phyloP scores from a whole-genome alignment of 2,888 invertebrate genomes.

The Chorisops tibialis region DNA sequence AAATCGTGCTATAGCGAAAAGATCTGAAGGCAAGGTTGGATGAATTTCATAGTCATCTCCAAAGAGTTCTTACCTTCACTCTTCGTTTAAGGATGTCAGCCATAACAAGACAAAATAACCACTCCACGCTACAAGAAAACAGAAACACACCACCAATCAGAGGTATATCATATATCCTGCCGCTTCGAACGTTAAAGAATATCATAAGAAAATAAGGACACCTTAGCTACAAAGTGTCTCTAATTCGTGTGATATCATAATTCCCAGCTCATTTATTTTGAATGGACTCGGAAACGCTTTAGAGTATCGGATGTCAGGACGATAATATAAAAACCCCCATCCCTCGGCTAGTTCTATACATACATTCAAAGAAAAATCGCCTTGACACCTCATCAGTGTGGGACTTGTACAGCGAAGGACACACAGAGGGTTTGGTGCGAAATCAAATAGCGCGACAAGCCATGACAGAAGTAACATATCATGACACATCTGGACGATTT shows the following conservation, averaged over 20 bases:
- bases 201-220: constrained; percentile 3
- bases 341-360: too few relatives aligned
- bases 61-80: constrained; percentile 2
- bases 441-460: neutral
- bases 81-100: neutral
- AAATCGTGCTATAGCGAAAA: too few relatives aligned
- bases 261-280: constrained; percentile 34
- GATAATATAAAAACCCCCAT: constrained; percentile 24
- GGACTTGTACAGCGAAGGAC: neutral
- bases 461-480: too few relatives aligned
- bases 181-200: neutral
- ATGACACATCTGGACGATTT: too few relatives aligned
- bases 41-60: constrained; percentile 22
- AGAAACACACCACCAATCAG: constrained; percentile 28
- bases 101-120: neutral
- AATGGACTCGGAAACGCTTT: constrained; percentile 27
- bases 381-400: constrained; percentile 28
- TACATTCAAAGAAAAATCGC: neutral
- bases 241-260: constrained; percentile 37
- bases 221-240: constrained; percentile 31
- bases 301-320: constrained; percentile 29
- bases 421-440: too few relatives aligned
- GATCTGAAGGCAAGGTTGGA: constrained; percentile 2
- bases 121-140: constrained; percentile 9
- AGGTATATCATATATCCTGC: constrained; percentile 19